Conservation (phyloP, 2,888 invertebrate genomes). For the Trichopoda pennipes region DNA sequence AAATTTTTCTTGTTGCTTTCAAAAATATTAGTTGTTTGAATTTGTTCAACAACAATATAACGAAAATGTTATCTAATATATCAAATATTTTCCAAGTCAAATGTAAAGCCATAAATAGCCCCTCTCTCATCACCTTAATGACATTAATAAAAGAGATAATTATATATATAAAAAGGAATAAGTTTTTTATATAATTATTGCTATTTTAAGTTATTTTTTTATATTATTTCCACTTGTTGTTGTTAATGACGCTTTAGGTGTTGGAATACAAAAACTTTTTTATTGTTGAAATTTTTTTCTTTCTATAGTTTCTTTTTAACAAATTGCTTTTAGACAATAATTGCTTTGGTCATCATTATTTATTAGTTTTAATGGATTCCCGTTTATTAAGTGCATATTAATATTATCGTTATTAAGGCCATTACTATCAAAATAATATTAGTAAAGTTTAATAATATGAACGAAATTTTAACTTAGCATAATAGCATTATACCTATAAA, state of each 20-base stretch:
- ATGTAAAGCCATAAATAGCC: no score
- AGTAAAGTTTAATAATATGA: conserved; percentile 52
- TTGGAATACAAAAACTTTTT: conserved; percentile 52
- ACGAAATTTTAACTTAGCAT: conserved; percentile 27
- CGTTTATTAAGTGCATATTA: conserved; percentile 33
- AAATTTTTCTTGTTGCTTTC: no score
- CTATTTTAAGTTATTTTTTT: background rate
- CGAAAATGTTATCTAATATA: background rate
- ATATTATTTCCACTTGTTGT: conserved; percentile 51
- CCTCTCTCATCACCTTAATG: no score
- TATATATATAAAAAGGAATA: background rate
- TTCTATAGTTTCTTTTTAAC: conserved; percentile 10
- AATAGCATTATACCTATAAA: conserved; percentile 6
- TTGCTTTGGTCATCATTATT: conserved; percentile 47
- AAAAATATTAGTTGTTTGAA: no score
- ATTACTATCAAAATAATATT: conserved; percentile 45
- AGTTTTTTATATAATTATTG: conserved; percentile 11
- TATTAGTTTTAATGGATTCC: conserved; percentile 58
- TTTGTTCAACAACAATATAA: background rate
- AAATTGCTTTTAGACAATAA: conserved; percentile 53
- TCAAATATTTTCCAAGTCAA: background rate
- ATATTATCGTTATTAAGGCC: conserved; percentile 12
- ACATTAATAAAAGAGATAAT: no score
- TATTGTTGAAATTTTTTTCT: conserved; percentile 1
- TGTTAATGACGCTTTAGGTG: conserved; percentile 3